These are phyloP conservation scores for Rhimphoctona megacephalus DNA, from an alignment of 2,888 invertebrate species.

Conservation along the genomic window DNA sequence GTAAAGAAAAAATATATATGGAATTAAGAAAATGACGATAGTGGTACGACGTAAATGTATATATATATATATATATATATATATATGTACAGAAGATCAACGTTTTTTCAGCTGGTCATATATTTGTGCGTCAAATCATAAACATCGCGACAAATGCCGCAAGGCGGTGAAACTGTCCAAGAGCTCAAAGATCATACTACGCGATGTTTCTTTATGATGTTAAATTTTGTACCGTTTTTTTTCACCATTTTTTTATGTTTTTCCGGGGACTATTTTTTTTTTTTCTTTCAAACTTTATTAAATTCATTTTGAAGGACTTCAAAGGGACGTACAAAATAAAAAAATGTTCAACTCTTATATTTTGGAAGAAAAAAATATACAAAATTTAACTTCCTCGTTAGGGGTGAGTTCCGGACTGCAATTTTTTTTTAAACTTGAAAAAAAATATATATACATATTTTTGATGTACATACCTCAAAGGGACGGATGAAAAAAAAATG, in stretches of 20 bases:
- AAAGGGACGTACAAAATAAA: too few species aligned
- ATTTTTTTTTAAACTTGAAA: background rate
- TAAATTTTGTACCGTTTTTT: background rate
- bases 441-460: background rate
- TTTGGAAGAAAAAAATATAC: too few species aligned
- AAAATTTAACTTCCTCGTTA: too few species aligned
- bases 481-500: background rate
- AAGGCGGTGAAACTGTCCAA: background rate
- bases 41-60: background rate
- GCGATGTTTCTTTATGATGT: background rate
- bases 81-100: background rate
- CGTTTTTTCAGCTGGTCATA: slow-evolving; percentile 72
- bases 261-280: background rate
- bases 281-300: background rate
- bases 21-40: background rate
- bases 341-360: too few species aligned
- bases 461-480: background rate
- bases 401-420: too few species aligned
- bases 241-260: background rate
- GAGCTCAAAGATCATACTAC: background rate
- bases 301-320: too few species aligned
- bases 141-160: slow-evolving; percentile 60
- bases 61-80: background rate
- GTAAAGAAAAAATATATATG: background rate
- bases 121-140: slow-evolving; percentile 70